These are phyloP conservation scores for Andrena bucephala DNA, from an alignment of 2,888 invertebrate species.

Conservation along the genomic window DNA sequence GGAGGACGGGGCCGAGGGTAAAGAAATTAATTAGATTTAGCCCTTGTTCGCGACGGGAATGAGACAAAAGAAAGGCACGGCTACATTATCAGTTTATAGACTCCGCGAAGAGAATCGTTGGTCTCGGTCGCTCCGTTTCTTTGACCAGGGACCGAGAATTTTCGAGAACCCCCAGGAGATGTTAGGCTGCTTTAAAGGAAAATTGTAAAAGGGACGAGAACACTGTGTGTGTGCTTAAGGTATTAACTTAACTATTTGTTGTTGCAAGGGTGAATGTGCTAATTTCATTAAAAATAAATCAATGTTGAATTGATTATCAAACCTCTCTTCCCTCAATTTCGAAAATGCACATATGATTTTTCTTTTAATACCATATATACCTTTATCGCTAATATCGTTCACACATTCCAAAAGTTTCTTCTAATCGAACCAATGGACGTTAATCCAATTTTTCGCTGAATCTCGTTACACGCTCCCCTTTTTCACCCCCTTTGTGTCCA, in stretches of 20 bases:
- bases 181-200: slow-evolving; percentile 30
- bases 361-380: background rate
- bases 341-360: background rate
- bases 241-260: background rate
- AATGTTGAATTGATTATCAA: background rate
- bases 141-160: slow-evolving; percentile 43
- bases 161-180: slow-evolving; percentile 42
- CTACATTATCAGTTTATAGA: slow-evolving; percentile 59
- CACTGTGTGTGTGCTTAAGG: background rate
- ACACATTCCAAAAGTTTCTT: background rate
- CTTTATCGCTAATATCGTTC: background rate
- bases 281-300: background rate
- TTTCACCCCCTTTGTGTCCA: background rate
- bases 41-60: slow-evolving; percentile 24
- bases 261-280: background rate
- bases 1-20: slow-evolving; percentile 3
- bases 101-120: slow-evolving; percentile 26
- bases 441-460: background rate
- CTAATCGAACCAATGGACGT: too few species aligned
- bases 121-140: slow-evolving; percentile 37
- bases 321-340: background rate
- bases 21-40: slow-evolving; percentile 66
- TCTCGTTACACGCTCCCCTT: background rate
- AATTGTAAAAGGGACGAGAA: background rate
- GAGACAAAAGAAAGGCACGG: slow-evolving; percentile 15